Conservation (phyloP, 2,888 invertebrate genomes). For the Ceraclea dissimilis region DNA sequence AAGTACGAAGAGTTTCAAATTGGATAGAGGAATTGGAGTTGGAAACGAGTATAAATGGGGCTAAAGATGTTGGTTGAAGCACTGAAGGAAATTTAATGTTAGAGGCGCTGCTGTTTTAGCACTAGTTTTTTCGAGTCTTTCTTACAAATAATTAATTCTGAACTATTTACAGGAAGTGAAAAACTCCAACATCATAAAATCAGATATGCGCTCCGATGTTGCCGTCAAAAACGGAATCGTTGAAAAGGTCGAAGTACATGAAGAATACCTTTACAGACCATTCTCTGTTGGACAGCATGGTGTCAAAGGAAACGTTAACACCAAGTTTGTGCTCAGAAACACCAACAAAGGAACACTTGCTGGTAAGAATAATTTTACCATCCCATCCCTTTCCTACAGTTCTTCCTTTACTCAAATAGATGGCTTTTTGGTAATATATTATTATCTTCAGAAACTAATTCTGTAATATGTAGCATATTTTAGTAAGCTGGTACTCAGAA, state of each 20-base stretch:
- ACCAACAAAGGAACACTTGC: slow-evolving; percentile 34
- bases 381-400: no score
- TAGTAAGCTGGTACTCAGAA: background rate
- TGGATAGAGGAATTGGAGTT: no score
- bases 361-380: slow-evolving; percentile 26
- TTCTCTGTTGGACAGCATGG: slow-evolving; percentile 65
- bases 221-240: slow-evolving; percentile 60
- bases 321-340: slow-evolving; percentile 52
- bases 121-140: no score
- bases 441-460: no score
- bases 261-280: slow-evolving; percentile 66
- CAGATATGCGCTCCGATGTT: slow-evolving; percentile 57
- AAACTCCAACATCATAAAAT: slow-evolving; percentile 48
- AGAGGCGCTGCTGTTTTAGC: no score
- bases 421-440: no score
- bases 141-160: no score
- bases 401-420: background rate
- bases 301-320: slow-evolving; percentile 58
- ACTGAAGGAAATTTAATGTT: no score
- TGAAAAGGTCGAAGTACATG: slow-evolving; percentile 56
- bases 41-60: no score
- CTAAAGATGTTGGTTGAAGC: no score
- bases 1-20: no score
- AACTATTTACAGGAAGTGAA: slow-evolving; percentile 16
- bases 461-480: no score